Evolutionary conservation across 2,113 vertebrate genomes (phyloP), one percentile per base, ranked within the genome.

Genomic region (Chloropsis hardwickii): DNA sequence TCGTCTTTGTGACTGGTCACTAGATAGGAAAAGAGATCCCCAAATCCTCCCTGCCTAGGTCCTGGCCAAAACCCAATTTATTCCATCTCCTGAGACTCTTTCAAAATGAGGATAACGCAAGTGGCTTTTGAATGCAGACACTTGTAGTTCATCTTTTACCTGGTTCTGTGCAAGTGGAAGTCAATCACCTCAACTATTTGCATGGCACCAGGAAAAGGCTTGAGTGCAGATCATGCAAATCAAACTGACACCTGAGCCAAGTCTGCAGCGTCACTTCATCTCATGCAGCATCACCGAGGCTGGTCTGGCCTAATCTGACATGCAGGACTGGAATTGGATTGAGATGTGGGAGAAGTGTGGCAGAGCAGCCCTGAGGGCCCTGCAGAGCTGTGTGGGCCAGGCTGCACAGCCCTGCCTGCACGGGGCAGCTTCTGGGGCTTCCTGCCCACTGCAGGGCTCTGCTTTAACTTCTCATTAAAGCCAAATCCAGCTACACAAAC

Each of bases 201-300:
- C 66, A 44, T 27, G 87, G 31, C 0, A 5, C 25, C 0, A 0
- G 12, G 37, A 51, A 64, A 73, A 73, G 56, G 67, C 21, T n/a
- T 40, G 42, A 89, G 53, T 29, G 40, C 23, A 27, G 53, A 69
- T 50, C 28, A 31, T 57, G 61, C 37, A 86, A 65, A 86, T 53
- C 57, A 72, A n/a, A 57, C 53, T n/a, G 48, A 5, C 0, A 33
- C 21, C 45, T 61, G 70, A 84, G 61, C 29, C 31, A 79, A 47
- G 27, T 10, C 73, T 92, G 83, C 48, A 29, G 61, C 2, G 39
- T 12, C 65, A 51, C 37, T 85, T 45, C 33, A 29, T 14, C 40
- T 35, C 81, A 8, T 24, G 53, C 29, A 82, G 42, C 33, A 78
- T 21, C 47, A 48, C 24, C 33, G 35, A 48, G 23, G 21, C 1